phyloP scores from a whole-genome alignment of 2,888 invertebrate species.

The Liposcelis brunnea region DNA sequence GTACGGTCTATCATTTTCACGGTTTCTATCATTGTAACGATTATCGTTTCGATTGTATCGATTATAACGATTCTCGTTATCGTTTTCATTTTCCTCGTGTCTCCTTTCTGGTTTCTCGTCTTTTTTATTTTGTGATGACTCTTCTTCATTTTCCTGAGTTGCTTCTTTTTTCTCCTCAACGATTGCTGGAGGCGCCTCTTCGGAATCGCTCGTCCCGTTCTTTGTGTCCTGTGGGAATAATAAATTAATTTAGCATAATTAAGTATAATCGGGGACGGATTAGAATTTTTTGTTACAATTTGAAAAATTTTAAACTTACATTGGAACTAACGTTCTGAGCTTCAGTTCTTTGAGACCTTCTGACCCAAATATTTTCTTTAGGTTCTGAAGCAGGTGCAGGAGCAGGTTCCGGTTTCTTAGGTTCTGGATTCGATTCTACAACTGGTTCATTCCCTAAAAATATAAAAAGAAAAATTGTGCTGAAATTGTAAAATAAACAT shows the following conservation, averaged over 20 bases:
- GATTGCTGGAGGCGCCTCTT: not conserved
- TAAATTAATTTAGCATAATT: not conserved
- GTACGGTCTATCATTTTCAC: not conserved
- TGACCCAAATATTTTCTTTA: constrained; percentile 21
- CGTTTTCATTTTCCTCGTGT: not conserved
- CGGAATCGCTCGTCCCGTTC: not conserved
- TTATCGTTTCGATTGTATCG: not conserved
- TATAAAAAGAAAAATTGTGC: not conserved
- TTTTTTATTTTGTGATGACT: not conserved
- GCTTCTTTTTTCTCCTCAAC: not conserved
- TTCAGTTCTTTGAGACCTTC: constrained; percentile 11
- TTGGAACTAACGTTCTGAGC: constrained; percentile 1
- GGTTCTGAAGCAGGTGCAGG: constrained; percentile 19
- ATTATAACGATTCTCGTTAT: not conserved
- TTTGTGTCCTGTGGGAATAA: constrained; percentile 6
- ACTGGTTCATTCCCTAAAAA: constrained; percentile 10
- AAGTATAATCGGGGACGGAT: not conserved
- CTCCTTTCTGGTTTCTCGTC: not conserved
- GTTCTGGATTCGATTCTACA: not conserved
- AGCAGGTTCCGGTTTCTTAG: too few relatives aligned
- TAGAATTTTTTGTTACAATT: not conserved
- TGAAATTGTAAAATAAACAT: too few relatives aligned
- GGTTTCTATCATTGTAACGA: not conserved
- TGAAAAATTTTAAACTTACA: not conserved
- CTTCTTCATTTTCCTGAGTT: not conserved